phyloP scores from a whole-genome alignment of 1,140 invertebrate genomes.

The Idris sp. region DNA sequence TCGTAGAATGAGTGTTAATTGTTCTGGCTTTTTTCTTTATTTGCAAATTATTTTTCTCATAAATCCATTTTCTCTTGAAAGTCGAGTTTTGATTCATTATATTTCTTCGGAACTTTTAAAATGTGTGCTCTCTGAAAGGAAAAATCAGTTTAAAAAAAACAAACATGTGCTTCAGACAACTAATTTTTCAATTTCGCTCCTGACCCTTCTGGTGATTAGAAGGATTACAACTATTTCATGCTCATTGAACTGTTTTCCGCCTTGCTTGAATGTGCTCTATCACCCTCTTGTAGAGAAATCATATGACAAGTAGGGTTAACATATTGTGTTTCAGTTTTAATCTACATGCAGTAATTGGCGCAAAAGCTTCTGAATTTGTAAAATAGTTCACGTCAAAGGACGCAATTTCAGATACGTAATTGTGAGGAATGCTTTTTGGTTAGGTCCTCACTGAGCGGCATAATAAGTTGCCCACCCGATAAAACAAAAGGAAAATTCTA shows the following conservation, averaged over 20 bases:
- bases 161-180: conserved; percentile 5
- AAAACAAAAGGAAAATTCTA: no score
- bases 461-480: no score
- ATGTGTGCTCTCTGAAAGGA: no score
- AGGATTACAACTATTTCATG: conserved; percentile 39
- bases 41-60: no score
- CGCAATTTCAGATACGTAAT: conserved; percentile 43
- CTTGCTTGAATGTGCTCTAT: conserved; percentile 25
- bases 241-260: conserved; percentile 36
- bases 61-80: no score
- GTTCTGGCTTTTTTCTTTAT: no score
- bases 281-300: conserved; percentile 32
- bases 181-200: conserved; percentile 21
- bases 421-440: conserved; percentile 26
- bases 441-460: no score
- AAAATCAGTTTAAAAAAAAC: background rate
- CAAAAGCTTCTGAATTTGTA: conserved; percentile 45
- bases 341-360: conserved; percentile 44
- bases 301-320: conserved; percentile 52
- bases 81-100: no score
- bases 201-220: background rate
- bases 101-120: no score
- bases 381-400: conserved; percentile 48
- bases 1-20: no score
- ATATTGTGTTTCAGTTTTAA: conserved; percentile 47